Evolutionary conservation across 2,797 vertebrate genomes (phyloP), one percentile per base, ranked within the genome.

Genomic region (Heliangelus exortis): DNA sequence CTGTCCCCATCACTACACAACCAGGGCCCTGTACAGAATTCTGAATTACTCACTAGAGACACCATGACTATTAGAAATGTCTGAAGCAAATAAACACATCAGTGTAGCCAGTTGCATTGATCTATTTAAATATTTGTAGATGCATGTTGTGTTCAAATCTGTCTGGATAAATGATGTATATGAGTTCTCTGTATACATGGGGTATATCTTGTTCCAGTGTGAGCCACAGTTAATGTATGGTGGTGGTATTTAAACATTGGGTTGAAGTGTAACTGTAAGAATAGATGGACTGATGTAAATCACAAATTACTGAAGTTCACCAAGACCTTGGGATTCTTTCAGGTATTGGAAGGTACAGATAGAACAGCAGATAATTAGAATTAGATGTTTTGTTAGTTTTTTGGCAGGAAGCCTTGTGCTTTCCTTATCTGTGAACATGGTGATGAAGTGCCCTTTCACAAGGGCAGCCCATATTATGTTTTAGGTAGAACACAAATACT

Each of bases 301-400:
- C 80, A 67, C 45, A 59, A 1, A 51, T 62, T 43, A 39, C 43
- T 69, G 1, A 59, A 58, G 79, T 92, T 86, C 65, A 62, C 57
- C 0, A 2, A 80, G 83, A 74, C 89, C 74, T 34, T 8, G 39
- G 6, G 50, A 26, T 90, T 73, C 86, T 92, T 87, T 26, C 43
- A 69, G 48, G 25, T 68, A 12, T 50, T 61, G 71, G 82, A 92
- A 82, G 36, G 78, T 69, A 84, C 87, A 82, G 55, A 50, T 41
- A 57, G 81, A 92, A 83, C 76, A 86, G 76, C 53, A 77, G 94
- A 79, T 87, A 88, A 91, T 73, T n/a, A 28, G 33, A 62, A 48
- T 43, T 10, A 28, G 58, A 29, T 26, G 43, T 34, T 90, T 58
- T 76, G 47, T 71, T 65, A 41, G 39, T 65, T 53, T 45, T 23